phyloP scores from a whole-genome alignment of 1,140 invertebrate genomes.

The Lineus longissimus region DNA sequence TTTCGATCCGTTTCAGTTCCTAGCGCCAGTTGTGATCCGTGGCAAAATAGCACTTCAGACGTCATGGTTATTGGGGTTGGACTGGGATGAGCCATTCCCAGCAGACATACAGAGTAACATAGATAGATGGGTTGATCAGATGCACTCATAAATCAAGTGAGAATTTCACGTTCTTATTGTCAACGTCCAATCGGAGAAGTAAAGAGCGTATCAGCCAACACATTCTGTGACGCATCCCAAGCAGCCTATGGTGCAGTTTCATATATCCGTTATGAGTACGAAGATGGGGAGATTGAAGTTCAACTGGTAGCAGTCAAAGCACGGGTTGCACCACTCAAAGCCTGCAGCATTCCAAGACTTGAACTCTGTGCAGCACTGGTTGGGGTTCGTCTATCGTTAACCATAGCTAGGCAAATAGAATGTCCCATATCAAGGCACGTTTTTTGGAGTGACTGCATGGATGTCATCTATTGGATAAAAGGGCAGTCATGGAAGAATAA shows the following conservation, averaged over 20 bases:
- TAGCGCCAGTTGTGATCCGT: neutral
- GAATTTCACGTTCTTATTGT: neutral
- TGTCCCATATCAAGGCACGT: neutral
- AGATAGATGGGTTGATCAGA: neutral
- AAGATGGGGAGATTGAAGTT: neutral
- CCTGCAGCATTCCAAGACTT: conserved; percentile 12
- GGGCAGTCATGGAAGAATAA: neutral
- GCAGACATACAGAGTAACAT: neutral
- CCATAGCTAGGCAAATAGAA: conserved; percentile 6
- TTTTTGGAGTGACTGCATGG: conserved; percentile 17
- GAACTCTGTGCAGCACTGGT: conserved; percentile 18
- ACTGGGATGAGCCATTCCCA: neutral
- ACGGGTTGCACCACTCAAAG: conserved; percentile 13
- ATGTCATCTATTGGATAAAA: conserved; percentile 2
- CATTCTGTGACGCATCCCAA: conserved; percentile 24
- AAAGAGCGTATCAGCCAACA: conserved; percentile 12
- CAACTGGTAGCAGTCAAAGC: conserved; percentile 14
- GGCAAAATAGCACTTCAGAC: neutral
- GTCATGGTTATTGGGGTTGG: neutral
- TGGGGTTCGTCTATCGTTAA: neutral
- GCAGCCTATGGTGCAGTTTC: conserved; percentile 13
- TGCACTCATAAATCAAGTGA: neutral
- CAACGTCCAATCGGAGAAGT: neutral
- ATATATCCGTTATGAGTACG: neutral
- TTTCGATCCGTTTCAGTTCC: neutral